These are phyloP conservation scores for Cerceris ruficornis DNA, from an alignment of 2,888 invertebrate genomes.

Conservation along the genomic window DNA sequence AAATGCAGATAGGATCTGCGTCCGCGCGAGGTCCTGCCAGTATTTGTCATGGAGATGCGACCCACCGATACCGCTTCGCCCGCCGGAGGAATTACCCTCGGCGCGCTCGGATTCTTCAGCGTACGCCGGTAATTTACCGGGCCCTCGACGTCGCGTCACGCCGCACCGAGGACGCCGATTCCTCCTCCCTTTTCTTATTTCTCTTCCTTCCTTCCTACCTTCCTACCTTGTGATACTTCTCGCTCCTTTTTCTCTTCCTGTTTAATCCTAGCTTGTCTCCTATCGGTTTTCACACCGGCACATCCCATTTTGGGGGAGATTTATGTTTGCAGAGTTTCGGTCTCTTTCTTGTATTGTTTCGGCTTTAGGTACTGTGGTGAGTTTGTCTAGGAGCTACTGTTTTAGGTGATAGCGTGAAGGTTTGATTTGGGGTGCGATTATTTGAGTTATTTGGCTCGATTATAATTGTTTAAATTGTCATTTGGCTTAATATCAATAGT, in stretches of 20 bases:
- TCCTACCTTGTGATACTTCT: background rate
- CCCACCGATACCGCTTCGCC: slow-evolving; percentile 73
- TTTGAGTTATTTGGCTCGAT: no score
- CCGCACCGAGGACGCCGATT: slow-evolving; percentile 34
- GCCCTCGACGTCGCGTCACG: slow-evolving; percentile 61
- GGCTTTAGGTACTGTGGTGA: no score
- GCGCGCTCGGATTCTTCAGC: slow-evolving; percentile 73
- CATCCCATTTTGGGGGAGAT: no score
- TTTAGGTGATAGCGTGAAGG: no score
- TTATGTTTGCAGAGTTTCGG: no score
- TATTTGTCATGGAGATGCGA: slow-evolving; percentile 80
- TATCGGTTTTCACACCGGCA: no score
- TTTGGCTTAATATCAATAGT: no score
- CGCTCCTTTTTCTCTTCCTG: background rate
- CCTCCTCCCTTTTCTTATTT: slow-evolving; percentile 22
- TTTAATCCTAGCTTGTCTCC: background rate
- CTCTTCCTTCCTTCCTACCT: slow-evolving; percentile 19
- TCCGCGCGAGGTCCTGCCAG: slow-evolving; percentile 80
- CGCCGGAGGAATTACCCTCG: slow-evolving; percentile 69
- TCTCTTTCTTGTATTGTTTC: no score
- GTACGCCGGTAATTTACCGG: slow-evolving; percentile 75
- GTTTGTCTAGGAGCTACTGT: no score
- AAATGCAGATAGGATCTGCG: slow-evolving; percentile 77
- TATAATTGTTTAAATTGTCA: no score
- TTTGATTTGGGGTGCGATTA: no score